These are phyloP conservation scores for Tympanoctomys barrerae DNA, from an alignment of 2,797 vertebrate genomes.

Conservation along the genomic window DNA sequence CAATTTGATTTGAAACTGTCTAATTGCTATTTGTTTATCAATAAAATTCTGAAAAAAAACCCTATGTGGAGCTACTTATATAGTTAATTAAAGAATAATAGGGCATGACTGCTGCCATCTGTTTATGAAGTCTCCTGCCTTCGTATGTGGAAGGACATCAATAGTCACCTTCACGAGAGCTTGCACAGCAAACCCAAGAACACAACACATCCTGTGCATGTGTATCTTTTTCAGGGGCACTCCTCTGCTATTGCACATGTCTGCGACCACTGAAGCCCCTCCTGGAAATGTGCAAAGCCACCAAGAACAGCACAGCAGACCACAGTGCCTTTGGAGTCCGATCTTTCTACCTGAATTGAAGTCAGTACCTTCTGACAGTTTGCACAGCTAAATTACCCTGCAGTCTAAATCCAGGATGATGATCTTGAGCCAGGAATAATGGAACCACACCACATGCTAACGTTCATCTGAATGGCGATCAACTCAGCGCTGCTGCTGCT, in stretches of 20 bases:
- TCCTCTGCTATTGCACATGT: accelerated
- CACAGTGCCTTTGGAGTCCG: not conserved
- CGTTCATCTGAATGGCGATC: not conserved
- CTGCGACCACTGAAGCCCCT: not conserved
- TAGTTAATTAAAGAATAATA: conserved; percentile 49
- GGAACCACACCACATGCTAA: not conserved
- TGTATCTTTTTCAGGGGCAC: not conserved
- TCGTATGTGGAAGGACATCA: not conserved
- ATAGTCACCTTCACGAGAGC: not conserved
- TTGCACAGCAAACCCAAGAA: not conserved
- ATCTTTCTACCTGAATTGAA: not conserved
- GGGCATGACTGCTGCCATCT: conserved; percentile 6
- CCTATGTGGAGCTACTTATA: not conserved
- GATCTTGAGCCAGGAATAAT: not conserved
- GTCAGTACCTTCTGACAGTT: not conserved
- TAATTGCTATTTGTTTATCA: too few species aligned
- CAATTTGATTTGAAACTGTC: too few species aligned
- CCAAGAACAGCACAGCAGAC: not conserved
- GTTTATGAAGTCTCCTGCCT: not conserved
- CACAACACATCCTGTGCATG: not conserved
- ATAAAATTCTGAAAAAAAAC: too few species aligned
- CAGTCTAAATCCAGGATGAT: not conserved
- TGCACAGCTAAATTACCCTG: not conserved
- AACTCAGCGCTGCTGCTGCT: not conserved
- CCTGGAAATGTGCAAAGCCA: not conserved